A percentile compares a stretch with the other conserved stretches of the same genome.
Evolutionary conservation across 2,797 vertebrate species (phyloP).

Genomic region (Pelodytes ibericus): DNA sequence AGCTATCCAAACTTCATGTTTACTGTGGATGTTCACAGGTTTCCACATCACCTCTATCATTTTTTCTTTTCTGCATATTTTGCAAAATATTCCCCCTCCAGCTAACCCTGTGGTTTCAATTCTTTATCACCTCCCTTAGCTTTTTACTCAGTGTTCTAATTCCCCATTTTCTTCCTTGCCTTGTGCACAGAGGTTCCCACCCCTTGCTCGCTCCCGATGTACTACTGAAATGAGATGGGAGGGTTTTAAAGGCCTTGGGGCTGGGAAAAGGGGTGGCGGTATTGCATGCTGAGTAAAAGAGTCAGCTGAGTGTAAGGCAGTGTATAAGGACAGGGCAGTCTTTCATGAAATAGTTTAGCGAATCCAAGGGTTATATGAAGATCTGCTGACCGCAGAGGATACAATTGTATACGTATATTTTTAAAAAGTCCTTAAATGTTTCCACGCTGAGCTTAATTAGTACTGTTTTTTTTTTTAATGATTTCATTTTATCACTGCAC

Average conservation of each 20-base stretch:
- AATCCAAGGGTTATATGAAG: constrained; percentile 16
- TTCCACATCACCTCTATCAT: too few relatives aligned
- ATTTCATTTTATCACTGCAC: not conserved
- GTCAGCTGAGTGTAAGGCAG: constrained; percentile 52
- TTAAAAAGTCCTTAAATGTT: not conserved
- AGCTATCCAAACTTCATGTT: too few relatives aligned
- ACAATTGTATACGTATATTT: not conserved
- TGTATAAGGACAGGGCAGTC: constrained; percentile 6
- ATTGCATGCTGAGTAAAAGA: constrained; percentile 37
- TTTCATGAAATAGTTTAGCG: constrained; percentile 8
- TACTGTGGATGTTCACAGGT: too few relatives aligned
- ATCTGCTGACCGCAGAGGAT: not conserved
- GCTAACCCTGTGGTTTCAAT: too few relatives aligned
- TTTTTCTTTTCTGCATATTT: too few relatives aligned
- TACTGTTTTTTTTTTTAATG: not conserved
- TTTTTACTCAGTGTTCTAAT: not conserved
- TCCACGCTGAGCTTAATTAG: not conserved
- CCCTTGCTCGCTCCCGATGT: constrained; percentile 44
- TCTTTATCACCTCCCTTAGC: not conserved
- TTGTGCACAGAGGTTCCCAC: constrained; percentile 33
- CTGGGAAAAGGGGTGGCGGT: constrained; percentile 27
- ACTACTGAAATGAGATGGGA: constrained; percentile 25
- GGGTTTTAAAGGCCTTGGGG: constrained; percentile 46
- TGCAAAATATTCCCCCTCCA: too few relatives aligned
- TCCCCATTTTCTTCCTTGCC: constrained; percentile 12